phyloP scores from a whole-genome alignment of 1,140 invertebrate species.

The Drosophila nannoptera region DNA sequence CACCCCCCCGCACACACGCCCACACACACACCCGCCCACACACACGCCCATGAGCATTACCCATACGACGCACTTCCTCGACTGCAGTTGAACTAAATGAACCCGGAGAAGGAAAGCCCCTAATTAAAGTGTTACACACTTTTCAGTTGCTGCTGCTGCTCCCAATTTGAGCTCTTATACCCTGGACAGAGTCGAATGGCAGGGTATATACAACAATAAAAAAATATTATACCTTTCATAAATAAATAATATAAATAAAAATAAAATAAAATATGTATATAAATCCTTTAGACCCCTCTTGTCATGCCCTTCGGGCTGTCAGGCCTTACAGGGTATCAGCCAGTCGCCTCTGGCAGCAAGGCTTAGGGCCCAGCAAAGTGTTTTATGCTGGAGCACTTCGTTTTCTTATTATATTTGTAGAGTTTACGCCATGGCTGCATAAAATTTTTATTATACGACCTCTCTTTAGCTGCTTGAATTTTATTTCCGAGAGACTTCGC shows the following conservation, averaged over 20 bases:
- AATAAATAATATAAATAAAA: too few relatives aligned
- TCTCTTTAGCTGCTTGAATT: slow-evolving; percentile 39
- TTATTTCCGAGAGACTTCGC: slow-evolving; percentile 1
- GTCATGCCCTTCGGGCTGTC: not conserved
- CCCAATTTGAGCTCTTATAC: slow-evolving; percentile 16
- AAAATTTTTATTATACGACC: slow-evolving; percentile 45
- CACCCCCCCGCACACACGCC: not conserved
- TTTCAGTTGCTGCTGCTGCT: slow-evolving; percentile 13
- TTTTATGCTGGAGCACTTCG: slow-evolving; percentile 37
- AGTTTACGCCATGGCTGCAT: slow-evolving; percentile 42
- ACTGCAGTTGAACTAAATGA: slow-evolving; percentile 42
- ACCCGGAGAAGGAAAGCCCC: slow-evolving; percentile 6
- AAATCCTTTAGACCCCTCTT: not conserved
- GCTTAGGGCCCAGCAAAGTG: slow-evolving; percentile 21
- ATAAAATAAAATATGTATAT: too few relatives aligned
- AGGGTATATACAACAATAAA: not conserved
- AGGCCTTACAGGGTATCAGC: not conserved
- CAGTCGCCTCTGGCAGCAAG: not conserved
- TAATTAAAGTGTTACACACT: slow-evolving; percentile 57
- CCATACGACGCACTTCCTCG: not conserved
- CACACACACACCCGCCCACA: slow-evolving; percentile 13
- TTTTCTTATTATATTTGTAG: slow-evolving; percentile 32
- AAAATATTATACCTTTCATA: too few relatives aligned
- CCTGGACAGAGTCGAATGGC: not conserved
- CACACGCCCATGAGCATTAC: not conserved